These are phyloP conservation scores for Paedocypris micromegethes DNA, from an alignment of 2,797 vertebrate genomes.

Conservation along the genomic window DNA sequence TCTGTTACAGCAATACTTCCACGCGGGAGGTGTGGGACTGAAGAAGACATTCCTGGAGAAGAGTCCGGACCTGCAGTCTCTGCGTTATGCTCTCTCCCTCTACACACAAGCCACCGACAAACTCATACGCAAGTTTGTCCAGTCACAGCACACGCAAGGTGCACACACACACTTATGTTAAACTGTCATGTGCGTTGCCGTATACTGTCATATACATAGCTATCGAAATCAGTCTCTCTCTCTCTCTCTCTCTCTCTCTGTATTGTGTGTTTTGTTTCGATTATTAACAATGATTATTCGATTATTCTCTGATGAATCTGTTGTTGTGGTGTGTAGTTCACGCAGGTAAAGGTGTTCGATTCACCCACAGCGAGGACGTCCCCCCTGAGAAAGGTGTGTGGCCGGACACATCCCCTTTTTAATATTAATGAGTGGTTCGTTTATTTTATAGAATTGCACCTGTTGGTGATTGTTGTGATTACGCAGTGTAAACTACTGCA, in stretches of 20 bases:
- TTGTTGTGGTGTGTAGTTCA: slow-evolving; percentile 70
- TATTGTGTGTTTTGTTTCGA: too few species aligned
- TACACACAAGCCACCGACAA: slow-evolving; percentile 97
- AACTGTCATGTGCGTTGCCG: not conserved
- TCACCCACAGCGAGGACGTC: slow-evolving; percentile 88
- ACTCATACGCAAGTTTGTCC: slow-evolving; percentile 96
- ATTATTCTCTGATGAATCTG: not conserved
- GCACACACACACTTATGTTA: slow-evolving; percentile 23
- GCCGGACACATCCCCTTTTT: not conserved
- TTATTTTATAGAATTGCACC: slow-evolving; percentile 10
- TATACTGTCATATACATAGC: too few species aligned
- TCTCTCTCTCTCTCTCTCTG: too few species aligned
- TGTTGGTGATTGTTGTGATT: not conserved
- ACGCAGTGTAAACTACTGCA: too few species aligned
- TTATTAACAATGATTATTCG: too few species aligned
- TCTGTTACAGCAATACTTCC: slow-evolving; percentile 89
- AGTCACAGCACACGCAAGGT: slow-evolving; percentile 88
- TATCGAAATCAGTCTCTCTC: too few species aligned
- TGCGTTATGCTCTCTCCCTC: slow-evolving; percentile 91
- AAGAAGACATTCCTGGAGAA: slow-evolving; percentile 98
- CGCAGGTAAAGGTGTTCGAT: slow-evolving; percentile 92
- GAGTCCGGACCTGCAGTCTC: slow-evolving; percentile 90
- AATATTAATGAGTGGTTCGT: not conserved
- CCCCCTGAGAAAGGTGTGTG: slow-evolving; percentile 92
- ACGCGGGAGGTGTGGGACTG: slow-evolving; percentile 89